Conservation (phyloP, 2,797 vertebrate species). For the Acrossocheilus wenchowensis region DNA sequence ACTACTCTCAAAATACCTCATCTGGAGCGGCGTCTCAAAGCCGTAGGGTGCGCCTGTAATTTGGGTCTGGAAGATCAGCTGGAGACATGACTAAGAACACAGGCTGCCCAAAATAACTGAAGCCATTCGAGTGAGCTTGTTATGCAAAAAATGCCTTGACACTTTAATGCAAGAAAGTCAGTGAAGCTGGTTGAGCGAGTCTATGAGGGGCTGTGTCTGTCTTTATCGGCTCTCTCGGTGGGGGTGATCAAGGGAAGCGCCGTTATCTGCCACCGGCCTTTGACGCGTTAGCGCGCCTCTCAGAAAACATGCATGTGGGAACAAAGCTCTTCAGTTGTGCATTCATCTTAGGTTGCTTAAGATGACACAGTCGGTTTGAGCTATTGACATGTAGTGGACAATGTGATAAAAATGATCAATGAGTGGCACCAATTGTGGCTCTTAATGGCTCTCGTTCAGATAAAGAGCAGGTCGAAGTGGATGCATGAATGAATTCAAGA, state of each 20-base stretch:
- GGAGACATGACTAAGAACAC: slow-evolving; percentile 39
- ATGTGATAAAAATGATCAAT: background rate
- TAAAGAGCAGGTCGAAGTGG: slow-evolving; percentile 1
- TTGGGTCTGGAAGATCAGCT: slow-evolving; percentile 54
- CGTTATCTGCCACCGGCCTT: slow-evolving; percentile 32
- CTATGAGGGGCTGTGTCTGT: slow-evolving; percentile 31
- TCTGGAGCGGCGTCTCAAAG: slow-evolving; percentile 68
- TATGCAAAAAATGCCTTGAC: slow-evolving; percentile 75
- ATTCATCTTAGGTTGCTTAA: slow-evolving; percentile 30
- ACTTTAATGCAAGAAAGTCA: slow-evolving; percentile 68
- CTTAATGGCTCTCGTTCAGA: slow-evolving; percentile 22
- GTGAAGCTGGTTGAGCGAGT: slow-evolving; percentile 66
- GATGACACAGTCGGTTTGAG: slow-evolving; percentile 13
- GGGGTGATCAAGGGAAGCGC: slow-evolving; percentile 34
- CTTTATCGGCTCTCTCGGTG: slow-evolving; percentile 31
- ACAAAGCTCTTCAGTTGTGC: slow-evolving; percentile 37
- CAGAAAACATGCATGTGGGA: slow-evolving; percentile 24
- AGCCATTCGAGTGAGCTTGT: slow-evolving; percentile 75
- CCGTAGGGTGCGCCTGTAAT: slow-evolving; percentile 61
- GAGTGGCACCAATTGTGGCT: background rate
- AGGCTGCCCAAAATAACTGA: slow-evolving; percentile 72
- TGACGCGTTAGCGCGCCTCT: background rate
- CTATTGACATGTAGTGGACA: background rate
- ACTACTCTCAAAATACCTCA: slow-evolving; percentile 59
- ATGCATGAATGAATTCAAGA: slow-evolving; percentile 34